phyloP scores from a whole-genome alignment of 1,140 invertebrate species.

The Acromyrmex charruanus region DNA sequence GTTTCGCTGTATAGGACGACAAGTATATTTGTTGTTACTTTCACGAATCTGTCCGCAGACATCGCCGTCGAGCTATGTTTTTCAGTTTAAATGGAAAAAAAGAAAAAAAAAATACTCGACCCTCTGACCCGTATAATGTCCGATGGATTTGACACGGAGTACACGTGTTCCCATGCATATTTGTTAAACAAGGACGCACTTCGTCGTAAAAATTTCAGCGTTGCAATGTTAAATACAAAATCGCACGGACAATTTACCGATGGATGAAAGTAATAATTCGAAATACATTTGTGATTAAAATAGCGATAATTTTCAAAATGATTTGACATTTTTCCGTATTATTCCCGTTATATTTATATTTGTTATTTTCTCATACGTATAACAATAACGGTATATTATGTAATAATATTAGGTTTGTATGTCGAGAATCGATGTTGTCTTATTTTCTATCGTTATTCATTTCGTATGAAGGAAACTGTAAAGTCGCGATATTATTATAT shows the following conservation, averaged over 20 bases:
- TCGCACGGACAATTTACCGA: not conserved
- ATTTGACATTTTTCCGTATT: not conserved
- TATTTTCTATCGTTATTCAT: not conserved
- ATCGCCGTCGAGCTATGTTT: conserved; percentile 15
- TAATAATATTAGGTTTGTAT: not conserved
- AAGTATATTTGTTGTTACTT: conserved; percentile 40
- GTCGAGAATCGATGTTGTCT: not conserved
- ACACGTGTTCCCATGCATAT: not conserved
- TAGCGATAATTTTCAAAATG: not conserved
- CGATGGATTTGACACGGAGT: conserved; percentile 18
- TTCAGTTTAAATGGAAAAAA: conserved; percentile 26
- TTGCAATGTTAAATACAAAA: not conserved
- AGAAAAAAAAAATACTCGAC: not conserved
- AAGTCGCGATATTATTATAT: too few species aligned
- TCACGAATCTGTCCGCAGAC: conserved; percentile 29
- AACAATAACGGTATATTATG: not conserved
- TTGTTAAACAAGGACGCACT: conserved; percentile 3
- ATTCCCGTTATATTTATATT: not conserved
- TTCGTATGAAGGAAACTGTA: not conserved
- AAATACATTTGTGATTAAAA: not conserved
- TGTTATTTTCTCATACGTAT: not conserved
- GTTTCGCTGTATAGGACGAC: conserved; percentile 22
- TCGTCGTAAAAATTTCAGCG: conserved; percentile 22
- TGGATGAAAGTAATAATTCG: not conserved
- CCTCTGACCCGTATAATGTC: conserved; percentile 61